phyloP scores from a whole-genome alignment of 1,140 invertebrate species.

The Dinoponera quadriceps region DNA sequence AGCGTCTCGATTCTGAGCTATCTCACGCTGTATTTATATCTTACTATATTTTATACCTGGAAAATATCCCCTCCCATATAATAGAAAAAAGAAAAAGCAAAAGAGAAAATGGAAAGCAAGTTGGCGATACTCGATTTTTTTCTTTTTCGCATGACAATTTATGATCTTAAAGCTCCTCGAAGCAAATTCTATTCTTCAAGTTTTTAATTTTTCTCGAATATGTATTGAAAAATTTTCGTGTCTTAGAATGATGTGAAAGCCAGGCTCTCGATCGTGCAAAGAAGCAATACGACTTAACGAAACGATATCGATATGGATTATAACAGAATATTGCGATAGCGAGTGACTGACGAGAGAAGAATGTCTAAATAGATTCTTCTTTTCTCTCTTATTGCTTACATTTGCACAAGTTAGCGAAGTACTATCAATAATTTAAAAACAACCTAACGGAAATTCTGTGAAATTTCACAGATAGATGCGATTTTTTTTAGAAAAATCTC shows the following conservation, averaged over 20 bases:
- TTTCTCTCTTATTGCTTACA: slow-evolving; percentile 15
- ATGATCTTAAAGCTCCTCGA: too few species aligned
- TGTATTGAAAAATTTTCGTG: not conserved
- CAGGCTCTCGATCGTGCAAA: slow-evolving; percentile 9
- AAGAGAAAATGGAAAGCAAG: too few species aligned
- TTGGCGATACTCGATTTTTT: too few species aligned
- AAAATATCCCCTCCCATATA: not conserved
- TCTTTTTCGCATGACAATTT: too few species aligned
- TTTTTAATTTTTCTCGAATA: too few species aligned
- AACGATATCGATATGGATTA: not conserved
- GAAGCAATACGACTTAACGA: slow-evolving; percentile 1
- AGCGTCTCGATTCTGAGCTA: not conserved
- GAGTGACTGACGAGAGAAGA: not conserved
- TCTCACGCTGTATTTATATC: too few species aligned
- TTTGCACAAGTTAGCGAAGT: slow-evolving; percentile 11
- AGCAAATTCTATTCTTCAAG: too few species aligned
- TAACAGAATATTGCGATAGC: slow-evolving; percentile 30
- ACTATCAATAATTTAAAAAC: not conserved
- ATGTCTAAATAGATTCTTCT: slow-evolving; percentile 1
- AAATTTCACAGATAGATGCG: slow-evolving; percentile 16
- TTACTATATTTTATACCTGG: not conserved
- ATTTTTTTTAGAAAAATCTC: slow-evolving; percentile 38
- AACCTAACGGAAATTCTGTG: not conserved
- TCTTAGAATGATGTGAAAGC: not conserved
- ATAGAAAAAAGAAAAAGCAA: too few species aligned